Percentiles rank a stretch among this genome's conserved stretches.
Conservation (phyloP, 2,797 vertebrate genomes). For the Pseudomugil gertrudae region DNA sequence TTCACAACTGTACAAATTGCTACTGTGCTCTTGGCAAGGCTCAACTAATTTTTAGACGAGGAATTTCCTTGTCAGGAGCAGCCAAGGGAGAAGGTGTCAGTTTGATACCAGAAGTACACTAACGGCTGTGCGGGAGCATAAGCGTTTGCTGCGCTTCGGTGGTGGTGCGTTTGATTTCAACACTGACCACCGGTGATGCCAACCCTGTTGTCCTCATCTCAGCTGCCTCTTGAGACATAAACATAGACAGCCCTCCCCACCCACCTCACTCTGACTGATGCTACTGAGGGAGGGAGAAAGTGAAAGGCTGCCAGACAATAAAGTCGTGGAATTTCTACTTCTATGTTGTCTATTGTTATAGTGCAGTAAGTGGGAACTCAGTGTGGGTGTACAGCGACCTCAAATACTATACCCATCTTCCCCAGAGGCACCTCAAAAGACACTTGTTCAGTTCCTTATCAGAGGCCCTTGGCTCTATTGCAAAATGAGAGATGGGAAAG, state of each 20-base stretch:
- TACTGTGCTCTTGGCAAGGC: slow-evolving; percentile 61
- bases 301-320: slow-evolving; percentile 65
- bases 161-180: slow-evolving; percentile 75
- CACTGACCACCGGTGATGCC: slow-evolving; percentile 79
- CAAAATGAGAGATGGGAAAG: slow-evolving; percentile 64
- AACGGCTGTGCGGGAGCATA: slow-evolving; percentile 79
- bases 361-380: slow-evolving; percentile 58
- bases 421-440: slow-evolving; percentile 73
- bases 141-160: slow-evolving; percentile 79
- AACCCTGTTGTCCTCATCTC: slow-evolving; percentile 71
- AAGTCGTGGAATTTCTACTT: slow-evolving; percentile 57
- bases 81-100: slow-evolving; percentile 82
- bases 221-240: slow-evolving; percentile 70
- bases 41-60: slow-evolving; percentile 73
- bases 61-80: slow-evolving; percentile 80
- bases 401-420: slow-evolving; percentile 70
- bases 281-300: slow-evolving; percentile 36
- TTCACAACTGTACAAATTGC: slow-evolving; percentile 79
- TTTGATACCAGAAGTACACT: slow-evolving; percentile 73
- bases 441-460: slow-evolving; percentile 65
- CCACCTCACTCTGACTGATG: slow-evolving; percentile 44
- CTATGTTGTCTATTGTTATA: slow-evolving; percentile 64
- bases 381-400: slow-evolving; percentile 74
- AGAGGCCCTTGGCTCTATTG: slow-evolving; percentile 66
- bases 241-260: slow-evolving; percentile 52